phyloP scores from a whole-genome alignment of 2,113 vertebrate genomes.

The Gasterosteus nipponicus region DNA sequence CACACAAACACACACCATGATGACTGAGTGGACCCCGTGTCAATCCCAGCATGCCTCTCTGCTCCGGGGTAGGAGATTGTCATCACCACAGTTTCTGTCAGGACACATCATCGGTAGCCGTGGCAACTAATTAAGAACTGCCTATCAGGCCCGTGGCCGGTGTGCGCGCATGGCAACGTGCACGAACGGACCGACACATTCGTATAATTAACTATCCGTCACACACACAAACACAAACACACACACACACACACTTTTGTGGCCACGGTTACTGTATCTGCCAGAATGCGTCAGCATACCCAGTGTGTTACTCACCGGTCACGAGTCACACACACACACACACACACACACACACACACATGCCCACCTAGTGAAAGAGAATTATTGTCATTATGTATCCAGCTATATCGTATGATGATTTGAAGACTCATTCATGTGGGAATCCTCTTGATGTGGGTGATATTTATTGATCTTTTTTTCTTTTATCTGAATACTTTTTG shows the following conservation, averaged over 20 bases:
- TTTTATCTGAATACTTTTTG: background rate
- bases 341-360: background rate
- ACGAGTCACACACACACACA: background rate
- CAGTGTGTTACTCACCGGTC: slow-evolving; percentile 49
- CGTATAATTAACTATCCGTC: slow-evolving; percentile 64
- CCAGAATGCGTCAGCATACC: slow-evolving; percentile 44
- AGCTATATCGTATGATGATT: background rate
- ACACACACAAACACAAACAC: background rate
- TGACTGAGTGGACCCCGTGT: slow-evolving; percentile 59
- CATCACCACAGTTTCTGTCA: slow-evolving; percentile 70
- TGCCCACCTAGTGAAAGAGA: background rate
- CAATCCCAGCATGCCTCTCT: slow-evolving; percentile 73
- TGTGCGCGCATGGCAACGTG: slow-evolving; percentile 26
- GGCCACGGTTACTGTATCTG: slow-evolving; percentile 35
- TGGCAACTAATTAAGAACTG: slow-evolving; percentile 76
- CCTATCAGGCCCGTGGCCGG: slow-evolving; percentile 65
- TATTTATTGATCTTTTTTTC: background rate
- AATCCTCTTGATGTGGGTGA: background rate
- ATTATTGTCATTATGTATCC: background rate
- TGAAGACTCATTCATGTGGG: background rate
- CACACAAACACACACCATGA: slow-evolving; percentile 43
- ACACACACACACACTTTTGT: background rate
- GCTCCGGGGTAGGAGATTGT: slow-evolving; percentile 69
- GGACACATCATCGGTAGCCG: slow-evolving; percentile 62
- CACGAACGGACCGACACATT: slow-evolving; percentile 47